Conservation (phyloP, 2,113 vertebrate genomes). For the Dipodomys stephensi region DNA sequence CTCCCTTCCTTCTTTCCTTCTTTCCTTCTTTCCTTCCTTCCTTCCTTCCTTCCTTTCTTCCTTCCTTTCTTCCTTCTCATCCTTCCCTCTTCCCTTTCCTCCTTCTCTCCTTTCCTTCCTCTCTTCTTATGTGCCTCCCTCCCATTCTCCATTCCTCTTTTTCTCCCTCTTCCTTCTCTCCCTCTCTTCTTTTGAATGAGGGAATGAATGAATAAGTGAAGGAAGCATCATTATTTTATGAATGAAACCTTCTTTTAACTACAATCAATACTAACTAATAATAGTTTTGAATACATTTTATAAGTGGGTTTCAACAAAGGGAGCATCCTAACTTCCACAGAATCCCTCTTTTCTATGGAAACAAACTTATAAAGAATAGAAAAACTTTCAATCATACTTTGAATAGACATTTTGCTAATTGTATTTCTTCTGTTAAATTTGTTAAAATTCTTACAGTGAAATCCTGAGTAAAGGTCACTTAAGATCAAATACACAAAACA, state of each 20-base stretch:
- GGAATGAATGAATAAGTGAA: constrained; percentile 61
- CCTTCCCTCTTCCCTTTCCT: neutral
- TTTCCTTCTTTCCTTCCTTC: too few relatives aligned
- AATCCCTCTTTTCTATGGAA: neutral
- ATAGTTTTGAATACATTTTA: neutral
- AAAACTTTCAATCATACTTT: neutral
- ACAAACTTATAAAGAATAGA: neutral
- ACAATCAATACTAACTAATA: neutral
- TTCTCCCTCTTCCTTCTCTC: neutral
- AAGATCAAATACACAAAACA: neutral
- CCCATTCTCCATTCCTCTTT: rapidly evolving
- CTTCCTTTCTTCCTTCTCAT: neutral
- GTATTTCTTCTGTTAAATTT: constrained; percentile 11
- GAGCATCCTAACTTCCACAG: neutral
- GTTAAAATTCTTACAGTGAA: constrained; percentile 27
- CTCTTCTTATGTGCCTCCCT: neutral
- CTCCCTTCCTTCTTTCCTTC: too few relatives aligned
- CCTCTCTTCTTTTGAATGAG: neutral
- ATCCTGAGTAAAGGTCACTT: neutral
- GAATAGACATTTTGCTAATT: neutral
- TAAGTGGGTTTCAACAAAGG: neutral
- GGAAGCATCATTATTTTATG: neutral
- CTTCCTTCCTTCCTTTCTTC: too few relatives aligned
- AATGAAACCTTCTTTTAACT: neutral
- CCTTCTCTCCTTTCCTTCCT: neutral